A percentile compares a stretch with the other conserved stretches of the same genome.
phyloP scores from a whole-genome alignment of 2,113 vertebrate genomes.

The Ochotona curzoniae region DNA sequence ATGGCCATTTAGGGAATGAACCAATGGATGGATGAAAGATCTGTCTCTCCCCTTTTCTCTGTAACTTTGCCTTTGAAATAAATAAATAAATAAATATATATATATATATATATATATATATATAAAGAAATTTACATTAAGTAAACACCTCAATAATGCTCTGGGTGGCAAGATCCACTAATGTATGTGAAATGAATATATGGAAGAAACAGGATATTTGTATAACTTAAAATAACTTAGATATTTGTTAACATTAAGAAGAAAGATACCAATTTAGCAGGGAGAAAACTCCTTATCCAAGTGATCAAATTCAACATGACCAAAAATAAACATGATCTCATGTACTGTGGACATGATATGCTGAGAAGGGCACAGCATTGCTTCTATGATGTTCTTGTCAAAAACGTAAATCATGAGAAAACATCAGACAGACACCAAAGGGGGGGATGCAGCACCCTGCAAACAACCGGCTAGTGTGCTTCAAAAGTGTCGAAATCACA shows the following conservation, averaged over 20 bases:
- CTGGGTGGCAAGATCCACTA: neutral
- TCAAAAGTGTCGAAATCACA: neutral
- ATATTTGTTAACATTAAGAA: neutral
- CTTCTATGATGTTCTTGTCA: neutral
- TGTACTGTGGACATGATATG: neutral
- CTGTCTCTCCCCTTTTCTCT: too few relatives aligned
- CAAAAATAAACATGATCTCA: neutral
- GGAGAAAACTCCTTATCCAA: neutral
- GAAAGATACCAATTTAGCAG: neutral
- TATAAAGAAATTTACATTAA: neutral
- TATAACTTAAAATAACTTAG: constrained; percentile 25
- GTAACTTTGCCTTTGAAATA: too few relatives aligned
- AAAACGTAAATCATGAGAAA: neutral
- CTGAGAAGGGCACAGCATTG: neutral
- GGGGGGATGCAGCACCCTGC: neutral
- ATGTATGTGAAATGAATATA: neutral
- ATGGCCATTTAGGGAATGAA: too few relatives aligned
- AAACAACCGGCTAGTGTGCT: neutral
- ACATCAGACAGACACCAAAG: neutral
- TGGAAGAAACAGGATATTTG: neutral
- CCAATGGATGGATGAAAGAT: too few relatives aligned
- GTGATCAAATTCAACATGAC: neutral
- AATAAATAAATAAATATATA: too few relatives aligned
- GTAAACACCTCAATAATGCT: neutral
- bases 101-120: too few relatives aligned